These are phyloP conservation scores for Diabrotica undecimpunctata DNA, from an alignment of 1,140 invertebrate species.

Conservation along the genomic window DNA sequence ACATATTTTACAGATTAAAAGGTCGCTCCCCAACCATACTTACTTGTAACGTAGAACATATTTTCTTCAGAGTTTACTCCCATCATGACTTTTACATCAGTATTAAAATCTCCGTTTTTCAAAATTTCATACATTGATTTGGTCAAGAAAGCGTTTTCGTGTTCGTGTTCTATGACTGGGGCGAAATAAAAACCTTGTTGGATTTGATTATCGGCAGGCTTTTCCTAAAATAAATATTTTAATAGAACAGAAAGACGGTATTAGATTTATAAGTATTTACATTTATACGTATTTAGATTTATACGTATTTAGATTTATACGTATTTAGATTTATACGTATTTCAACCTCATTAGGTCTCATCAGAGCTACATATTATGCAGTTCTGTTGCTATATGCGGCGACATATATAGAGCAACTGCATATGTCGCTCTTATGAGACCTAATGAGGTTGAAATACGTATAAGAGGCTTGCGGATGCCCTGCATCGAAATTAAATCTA, in stretches of 20 bases:
- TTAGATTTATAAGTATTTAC: background rate
- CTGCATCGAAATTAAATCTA: no score
- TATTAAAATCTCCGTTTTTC: conserved; percentile 22
- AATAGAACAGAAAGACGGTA: background rate
- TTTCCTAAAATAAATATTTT: conserved; percentile 11
- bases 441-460: no score
- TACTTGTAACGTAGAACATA: conserved; percentile 25
- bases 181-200: conserved; percentile 30
- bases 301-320: background rate
- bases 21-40: conserved; percentile 1
- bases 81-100: conserved; percentile 21
- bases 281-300: background rate
- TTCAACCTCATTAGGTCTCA: no score
- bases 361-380: no score
- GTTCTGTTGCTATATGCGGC: no score
- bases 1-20: no score
- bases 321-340: background rate
- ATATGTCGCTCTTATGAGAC: no score
- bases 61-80: conserved; percentile 29
- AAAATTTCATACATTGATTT: conserved; percentile 19
- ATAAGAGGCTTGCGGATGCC: no score
- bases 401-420: no score
- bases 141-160: conserved; percentile 25
- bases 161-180: conserved; percentile 27
- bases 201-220: conserved; percentile 14